A percentile compares a stretch with the other conserved stretches of the same genome.
phyloP scores from a whole-genome alignment of 1,140 invertebrate species.

The Heliothis subflexa region DNA sequence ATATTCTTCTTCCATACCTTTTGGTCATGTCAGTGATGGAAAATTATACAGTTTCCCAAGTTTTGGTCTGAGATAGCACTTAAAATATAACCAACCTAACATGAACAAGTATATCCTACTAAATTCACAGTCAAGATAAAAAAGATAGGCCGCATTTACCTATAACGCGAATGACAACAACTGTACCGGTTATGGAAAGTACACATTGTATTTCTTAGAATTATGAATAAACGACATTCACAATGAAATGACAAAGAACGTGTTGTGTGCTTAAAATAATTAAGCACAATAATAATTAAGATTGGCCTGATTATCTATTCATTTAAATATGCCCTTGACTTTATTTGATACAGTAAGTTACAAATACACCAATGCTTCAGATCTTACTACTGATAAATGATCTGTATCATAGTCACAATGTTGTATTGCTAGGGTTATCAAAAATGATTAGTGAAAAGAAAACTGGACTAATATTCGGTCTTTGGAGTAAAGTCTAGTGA shows the following conservation, averaged over 20 bases:
- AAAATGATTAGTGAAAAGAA: not conserved
- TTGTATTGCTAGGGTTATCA: not conserved
- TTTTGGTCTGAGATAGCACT: too few species aligned
- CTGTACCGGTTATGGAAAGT: not conserved
- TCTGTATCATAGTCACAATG: not conserved
- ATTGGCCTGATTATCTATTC: not conserved
- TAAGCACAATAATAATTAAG: not conserved
- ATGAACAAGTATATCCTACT: too few species aligned
- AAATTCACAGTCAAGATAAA: too few species aligned
- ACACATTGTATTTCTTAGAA: not conserved
- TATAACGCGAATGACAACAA: too few species aligned
- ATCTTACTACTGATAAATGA: slow-evolving; percentile 6
- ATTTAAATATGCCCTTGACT: slow-evolving; percentile 28
- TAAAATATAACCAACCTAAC: too few species aligned
- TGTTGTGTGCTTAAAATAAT: not conserved
- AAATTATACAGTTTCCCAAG: too few species aligned
- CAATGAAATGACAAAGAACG: not conserved
- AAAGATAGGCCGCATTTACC: too few species aligned
- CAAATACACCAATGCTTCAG: slow-evolving; percentile 11
- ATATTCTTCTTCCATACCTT: too few species aligned
- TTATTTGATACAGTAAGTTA: slow-evolving; percentile 2
- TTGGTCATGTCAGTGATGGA: too few species aligned
- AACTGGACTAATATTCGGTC: too few species aligned
- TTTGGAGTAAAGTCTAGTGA: too few species aligned
- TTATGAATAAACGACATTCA: not conserved